These are phyloP conservation scores for Drosophila murphyi DNA, from an alignment of 1,140 invertebrate species.

Conservation along the genomic window DNA sequence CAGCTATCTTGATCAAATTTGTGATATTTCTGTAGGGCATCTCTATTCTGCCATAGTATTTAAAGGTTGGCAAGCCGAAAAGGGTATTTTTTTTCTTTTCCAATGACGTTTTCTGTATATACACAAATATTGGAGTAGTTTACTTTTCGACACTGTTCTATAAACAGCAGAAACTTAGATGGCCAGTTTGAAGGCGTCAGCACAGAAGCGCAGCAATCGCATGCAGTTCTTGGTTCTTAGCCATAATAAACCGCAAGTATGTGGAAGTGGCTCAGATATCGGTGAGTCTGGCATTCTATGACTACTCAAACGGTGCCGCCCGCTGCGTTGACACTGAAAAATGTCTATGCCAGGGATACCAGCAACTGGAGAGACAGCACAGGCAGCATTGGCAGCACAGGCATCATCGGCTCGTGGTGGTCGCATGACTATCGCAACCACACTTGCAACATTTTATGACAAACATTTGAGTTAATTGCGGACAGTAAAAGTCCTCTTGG, in stretches of 20 bases:
- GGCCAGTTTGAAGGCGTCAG: not conserved
- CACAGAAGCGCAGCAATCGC: not conserved
- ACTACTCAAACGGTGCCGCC: slow-evolving; percentile 66
- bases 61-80: no score
- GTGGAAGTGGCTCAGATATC: slow-evolving; percentile 56
- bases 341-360: slow-evolving; percentile 52
- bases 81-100: no score
- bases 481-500: slow-evolving; percentile 49
- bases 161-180: not conserved
- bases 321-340: slow-evolving; percentile 77
- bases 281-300: slow-evolving; percentile 23
- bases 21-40: no score
- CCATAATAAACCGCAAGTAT: slow-evolving; percentile 59
- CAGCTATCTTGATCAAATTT: no score
- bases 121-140: not conserved
- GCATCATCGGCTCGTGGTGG: slow-evolving; percentile 23
- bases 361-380: not conserved
- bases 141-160: not conserved
- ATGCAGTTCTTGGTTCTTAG: slow-evolving; percentile 51
- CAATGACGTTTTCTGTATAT: not conserved
- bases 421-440: slow-evolving; percentile 45
- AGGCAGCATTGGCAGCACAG: not conserved
- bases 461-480: slow-evolving; percentile 81
- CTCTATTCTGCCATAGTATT: no score
- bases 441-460: slow-evolving; percentile 75